Conservation (phyloP, 2,797 vertebrate species). For the Jordanella pulchra region DNA sequence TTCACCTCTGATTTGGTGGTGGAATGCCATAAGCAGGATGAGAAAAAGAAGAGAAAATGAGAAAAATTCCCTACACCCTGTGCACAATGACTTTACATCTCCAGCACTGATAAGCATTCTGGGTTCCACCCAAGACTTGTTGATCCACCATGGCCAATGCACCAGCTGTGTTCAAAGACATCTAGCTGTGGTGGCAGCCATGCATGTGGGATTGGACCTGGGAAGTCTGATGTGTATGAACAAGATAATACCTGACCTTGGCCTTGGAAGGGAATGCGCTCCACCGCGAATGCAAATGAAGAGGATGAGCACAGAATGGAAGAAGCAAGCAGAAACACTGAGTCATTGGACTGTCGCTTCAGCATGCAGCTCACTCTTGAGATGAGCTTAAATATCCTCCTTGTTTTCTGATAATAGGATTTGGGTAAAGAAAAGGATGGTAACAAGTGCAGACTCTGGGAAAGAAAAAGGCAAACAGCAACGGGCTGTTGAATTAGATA, state of each 20-base stretch:
- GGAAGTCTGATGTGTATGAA: slow-evolving; percentile 63
- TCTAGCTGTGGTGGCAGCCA: slow-evolving; percentile 50
- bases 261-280: slow-evolving; percentile 49
- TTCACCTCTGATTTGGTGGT: slow-evolving; percentile 25
- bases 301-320: slow-evolving; percentile 33
- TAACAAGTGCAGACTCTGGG: slow-evolving; percentile 34
- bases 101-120: slow-evolving; percentile 35
- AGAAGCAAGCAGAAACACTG: slow-evolving; percentile 45
- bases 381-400: slow-evolving; percentile 34
- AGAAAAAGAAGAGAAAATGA: slow-evolving; percentile 30
- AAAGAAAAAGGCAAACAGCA: slow-evolving; percentile 4
- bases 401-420: slow-evolving; percentile 58
- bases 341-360: slow-evolving; percentile 38
- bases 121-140: slow-evolving; percentile 48
- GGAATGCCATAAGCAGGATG: slow-evolving; percentile 14
- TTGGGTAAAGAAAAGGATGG: slow-evolving; percentile 43
- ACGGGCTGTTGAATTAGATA: slow-evolving; percentile 20
- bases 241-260: slow-evolving; percentile 74
- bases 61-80: slow-evolving; percentile 11
- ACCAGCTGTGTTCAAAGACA: slow-evolving; percentile 56
- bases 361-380: slow-evolving; percentile 48
- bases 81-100: slow-evolving; percentile 14
- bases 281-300: slow-evolving; percentile 69
- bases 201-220: slow-evolving; percentile 54
- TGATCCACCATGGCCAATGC: slow-evolving; percentile 49